Evolutionary conservation across 2,797 vertebrate species (phyloP), one percentile per base, ranked within the genome.

Genomic region (Buceros bicornis): DNA sequence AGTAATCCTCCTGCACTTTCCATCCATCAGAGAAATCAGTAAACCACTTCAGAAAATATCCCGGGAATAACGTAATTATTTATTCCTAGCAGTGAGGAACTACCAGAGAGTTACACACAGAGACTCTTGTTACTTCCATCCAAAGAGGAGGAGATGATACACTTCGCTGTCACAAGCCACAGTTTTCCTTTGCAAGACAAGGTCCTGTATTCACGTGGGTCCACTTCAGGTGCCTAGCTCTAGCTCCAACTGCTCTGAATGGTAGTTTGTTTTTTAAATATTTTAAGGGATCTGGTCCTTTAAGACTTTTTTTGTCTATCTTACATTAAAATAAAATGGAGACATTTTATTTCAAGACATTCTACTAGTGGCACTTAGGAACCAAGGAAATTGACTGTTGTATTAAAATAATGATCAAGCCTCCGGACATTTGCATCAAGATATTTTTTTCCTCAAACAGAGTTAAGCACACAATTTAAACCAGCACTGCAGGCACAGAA

Each of bases 11-110:
- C n/a, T 50, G 31, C 22, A 72, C 83, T 93, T 94, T 88, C 73
- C 69, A 72, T 88, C 51, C 70, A 70, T 56, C n/a, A 72, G 22
- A 82, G 45, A 79, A 87, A 65, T 73, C 26, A 71, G 86, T 77
- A 87, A 81, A 79, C 8, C 62, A 66, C 69, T 96, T 93, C 19
- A 69, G 74, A 61, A 90, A 93, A 94, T 91, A 93, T 74, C 64
- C 93, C 79, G 69, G 71, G 48, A 48, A 81, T 77, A 95, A 96
- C 81, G 40, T 95, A 94, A 93, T 83, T 66, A 80, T 72, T 95
- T 97, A 81, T 93, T 95, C 94, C 79, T 80, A 87, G 69, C 61
- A 89, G 70, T 90, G 90, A 97, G 85, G 62, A 95, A 96, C 71
- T 85, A 77, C 84, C 54, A 86, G 80, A 87, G 71, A 95, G 85